Base-by-base conservation (phyloP, 2,888 invertebrate species). In the Molanna angustata region DNA sequence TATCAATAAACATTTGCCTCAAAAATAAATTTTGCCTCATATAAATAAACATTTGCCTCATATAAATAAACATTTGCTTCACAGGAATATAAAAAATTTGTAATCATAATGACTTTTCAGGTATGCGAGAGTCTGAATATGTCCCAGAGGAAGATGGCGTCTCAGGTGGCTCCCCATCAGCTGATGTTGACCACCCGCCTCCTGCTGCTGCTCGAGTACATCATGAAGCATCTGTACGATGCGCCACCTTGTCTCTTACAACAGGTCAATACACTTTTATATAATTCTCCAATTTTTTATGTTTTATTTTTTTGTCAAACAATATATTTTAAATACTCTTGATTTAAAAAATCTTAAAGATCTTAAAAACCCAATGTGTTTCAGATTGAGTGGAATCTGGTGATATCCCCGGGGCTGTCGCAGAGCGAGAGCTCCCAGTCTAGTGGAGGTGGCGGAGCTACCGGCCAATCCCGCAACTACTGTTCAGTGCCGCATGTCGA, bases 181-280 rank as follows among this genome's bases (percentile, higher is more conserved):
- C 78, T 94, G 32, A 81, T 94, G 66, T 80, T 92, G 66, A 77
- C 91, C 2, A 90, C 94, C 0, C 79, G 96, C 46, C 72, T 97
- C 46, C 75, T 96, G 62, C 78, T 96, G 21, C 77, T 97, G 14
- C 80, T 97, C 58, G 97, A 97, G 67, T 97, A 97, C 66, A 83
- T 97, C 59, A 91, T 97, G 86, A 89, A 92, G 66, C 93, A 95
- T 74, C 78, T 97, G 32, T 97, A 97, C 65, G 95, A 95, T 66
- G 93, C 95, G 0, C 94, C 94, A 0, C 84, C 90, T 16, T 83
- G 84, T 14, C 73, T 95, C 47, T 73, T 94, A 33, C 91, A 92
- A 69, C 94, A 94, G 80, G 91, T 92, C 61, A 14, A n/a, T 35
- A 47, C n/a, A n/a, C n/a, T n/a, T n/a, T n/a, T n/a, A 7, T 17